Evolutionary conservation across 2,113 vertebrate species (phyloP).

Genomic region (Pituophis catenifer): DNA sequence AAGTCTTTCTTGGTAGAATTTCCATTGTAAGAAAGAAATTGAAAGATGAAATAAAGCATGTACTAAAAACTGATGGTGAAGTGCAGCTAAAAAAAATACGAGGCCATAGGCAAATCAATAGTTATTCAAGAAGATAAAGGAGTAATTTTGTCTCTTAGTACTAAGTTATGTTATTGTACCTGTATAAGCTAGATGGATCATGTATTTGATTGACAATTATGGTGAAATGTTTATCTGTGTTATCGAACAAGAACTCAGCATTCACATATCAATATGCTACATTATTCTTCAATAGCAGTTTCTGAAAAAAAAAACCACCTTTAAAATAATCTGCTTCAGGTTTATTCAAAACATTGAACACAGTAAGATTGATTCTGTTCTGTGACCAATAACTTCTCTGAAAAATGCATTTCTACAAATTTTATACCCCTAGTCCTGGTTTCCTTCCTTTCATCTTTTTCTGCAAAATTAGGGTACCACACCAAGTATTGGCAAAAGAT

Average conservation of each 20-base stretch:
- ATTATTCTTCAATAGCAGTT: neutral
- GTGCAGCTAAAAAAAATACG: neutral
- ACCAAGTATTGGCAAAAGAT: neutral
- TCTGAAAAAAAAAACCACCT: no score
- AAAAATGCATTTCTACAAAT: neutral
- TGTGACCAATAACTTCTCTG: neutral
- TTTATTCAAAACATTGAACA: neutral
- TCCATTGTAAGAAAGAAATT: neutral
- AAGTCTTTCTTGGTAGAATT: neutral
- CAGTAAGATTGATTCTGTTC: neutral
- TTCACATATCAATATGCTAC: neutral
- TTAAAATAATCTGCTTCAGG: neutral
- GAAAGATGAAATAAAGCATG: neutral
- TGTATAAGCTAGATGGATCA: neutral
- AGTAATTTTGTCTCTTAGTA: neutral
- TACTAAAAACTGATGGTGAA: neutral
- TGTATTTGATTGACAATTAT: neutral
- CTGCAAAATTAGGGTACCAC: neutral
- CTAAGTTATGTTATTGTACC: neutral
- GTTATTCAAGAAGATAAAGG: neutral
- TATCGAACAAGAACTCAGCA: neutral
- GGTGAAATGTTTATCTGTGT: neutral
- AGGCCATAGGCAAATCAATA: slow-evolving; percentile 1
- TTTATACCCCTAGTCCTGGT: neutral
- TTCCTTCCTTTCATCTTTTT: neutral